Conservation (phyloP, 2,797 vertebrate genomes). For the Lerista edwardsae region DNA sequence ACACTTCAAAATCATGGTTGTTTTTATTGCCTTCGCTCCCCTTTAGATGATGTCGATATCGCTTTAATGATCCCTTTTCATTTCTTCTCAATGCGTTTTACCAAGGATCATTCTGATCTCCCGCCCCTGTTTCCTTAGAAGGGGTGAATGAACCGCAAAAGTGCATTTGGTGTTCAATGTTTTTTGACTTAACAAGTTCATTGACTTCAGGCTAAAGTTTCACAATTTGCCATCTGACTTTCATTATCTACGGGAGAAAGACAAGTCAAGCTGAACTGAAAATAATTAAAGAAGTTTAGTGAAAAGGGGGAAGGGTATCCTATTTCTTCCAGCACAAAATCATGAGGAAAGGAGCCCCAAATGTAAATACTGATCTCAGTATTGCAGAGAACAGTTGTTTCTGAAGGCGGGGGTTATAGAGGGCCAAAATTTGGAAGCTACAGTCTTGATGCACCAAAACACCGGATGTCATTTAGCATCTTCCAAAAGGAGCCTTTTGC, state of each 20-base stretch:
- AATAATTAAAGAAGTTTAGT: conserved; percentile 66
- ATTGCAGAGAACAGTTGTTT: background rate
- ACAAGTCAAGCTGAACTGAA: conserved; percentile 69
- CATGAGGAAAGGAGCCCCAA: conserved; percentile 55
- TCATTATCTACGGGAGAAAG: conserved; percentile 67
- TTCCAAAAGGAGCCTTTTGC: conserved; percentile 45
- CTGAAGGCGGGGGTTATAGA: conserved; percentile 56
- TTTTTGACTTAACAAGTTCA: conserved; percentile 43
- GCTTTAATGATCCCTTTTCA: conserved; percentile 56
- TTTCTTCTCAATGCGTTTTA: conserved; percentile 49
- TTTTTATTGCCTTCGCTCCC: conserved; percentile 29
- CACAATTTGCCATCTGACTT: conserved; percentile 64
- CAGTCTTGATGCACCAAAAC: conserved; percentile 8
- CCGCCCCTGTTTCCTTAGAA: conserved; percentile 29
- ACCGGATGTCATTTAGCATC: conserved; percentile 38
- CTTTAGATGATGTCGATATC: conserved; percentile 38
- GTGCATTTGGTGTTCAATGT: conserved; percentile 48
- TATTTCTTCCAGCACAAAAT: conserved; percentile 45
- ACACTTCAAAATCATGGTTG: background rate
- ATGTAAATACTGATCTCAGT: conserved; percentile 51
- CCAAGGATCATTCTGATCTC: conserved; percentile 39
- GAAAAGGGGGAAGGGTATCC: background rate
- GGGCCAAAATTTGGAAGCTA: conserved; percentile 49
- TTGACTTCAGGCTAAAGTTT: conserved; percentile 60
- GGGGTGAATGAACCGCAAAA: conserved; percentile 45